These are phyloP conservation scores for Callimorpha dominula DNA, from an alignment of 2,888 invertebrate species.

Conservation along the genomic window DNA sequence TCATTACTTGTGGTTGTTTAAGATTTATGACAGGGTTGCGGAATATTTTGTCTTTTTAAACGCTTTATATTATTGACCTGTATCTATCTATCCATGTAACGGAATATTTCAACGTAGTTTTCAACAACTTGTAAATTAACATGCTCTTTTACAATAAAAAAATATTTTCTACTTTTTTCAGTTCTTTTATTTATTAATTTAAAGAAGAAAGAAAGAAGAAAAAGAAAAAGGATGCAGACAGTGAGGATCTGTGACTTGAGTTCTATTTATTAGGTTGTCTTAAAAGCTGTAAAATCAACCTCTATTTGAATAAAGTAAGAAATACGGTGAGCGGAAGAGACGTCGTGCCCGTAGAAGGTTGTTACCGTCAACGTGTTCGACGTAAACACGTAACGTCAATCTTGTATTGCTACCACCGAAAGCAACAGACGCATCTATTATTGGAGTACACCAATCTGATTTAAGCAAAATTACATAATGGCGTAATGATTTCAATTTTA, in stretches of 20 bases:
- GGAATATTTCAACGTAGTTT: too few relatives aligned
- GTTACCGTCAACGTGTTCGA: conserved; percentile 24
- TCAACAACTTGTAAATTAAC: too few relatives aligned
- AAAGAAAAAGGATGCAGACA: too few relatives aligned
- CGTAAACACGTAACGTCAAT: conserved; percentile 55
- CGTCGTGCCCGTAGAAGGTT: conserved; percentile 37
- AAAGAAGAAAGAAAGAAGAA: too few relatives aligned
- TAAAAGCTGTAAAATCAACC: background rate
- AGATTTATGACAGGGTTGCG: background rate
- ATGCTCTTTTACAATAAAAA: too few relatives aligned
- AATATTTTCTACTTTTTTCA: too few relatives aligned
- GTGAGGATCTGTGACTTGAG: background rate
- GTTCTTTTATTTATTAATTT: too few relatives aligned
- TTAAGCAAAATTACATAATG: conserved; percentile 5
- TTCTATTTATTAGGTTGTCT: background rate
- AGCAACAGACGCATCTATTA: conserved; percentile 22
- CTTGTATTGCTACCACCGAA: conserved; percentile 48
- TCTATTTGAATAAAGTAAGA: conserved; percentile 16
- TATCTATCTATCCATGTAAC: too few relatives aligned
- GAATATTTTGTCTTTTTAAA: background rate
- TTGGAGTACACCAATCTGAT: conserved; percentile 3
- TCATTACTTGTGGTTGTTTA: too few relatives aligned
- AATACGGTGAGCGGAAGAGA: conserved; percentile 48
- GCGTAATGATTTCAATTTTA: conserved; percentile 8
- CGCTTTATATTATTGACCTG: too few relatives aligned